These are phyloP conservation scores for Drosophila nebulosa DNA, from an alignment of 1,140 invertebrate species.

Conservation along the genomic window DNA sequence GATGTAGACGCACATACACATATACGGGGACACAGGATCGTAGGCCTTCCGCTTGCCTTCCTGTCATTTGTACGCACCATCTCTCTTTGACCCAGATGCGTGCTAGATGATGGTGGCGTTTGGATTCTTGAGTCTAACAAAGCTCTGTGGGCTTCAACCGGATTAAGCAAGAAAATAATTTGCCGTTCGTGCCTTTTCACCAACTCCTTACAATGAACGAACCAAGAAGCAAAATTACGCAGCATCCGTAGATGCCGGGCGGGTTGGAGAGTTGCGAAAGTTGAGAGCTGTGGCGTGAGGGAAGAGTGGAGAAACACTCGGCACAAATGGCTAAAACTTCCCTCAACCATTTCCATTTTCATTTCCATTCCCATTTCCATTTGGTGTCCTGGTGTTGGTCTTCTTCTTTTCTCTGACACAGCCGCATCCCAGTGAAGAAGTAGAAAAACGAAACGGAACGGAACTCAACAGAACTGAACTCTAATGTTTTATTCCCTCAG, in stretches of 20 bases:
- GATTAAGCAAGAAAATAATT: constrained; percentile 78
- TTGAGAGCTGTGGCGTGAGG: neutral
- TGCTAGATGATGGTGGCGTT: constrained; percentile 18
- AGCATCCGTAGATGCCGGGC: neutral
- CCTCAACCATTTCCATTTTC: constrained; percentile 4
- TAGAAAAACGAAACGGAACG: constrained; percentile 67
- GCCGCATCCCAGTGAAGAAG: constrained; percentile 29
- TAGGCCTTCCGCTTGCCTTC: constrained; percentile 23
- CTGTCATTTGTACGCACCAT: constrained; percentile 49
- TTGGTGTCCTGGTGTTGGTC: constrained; percentile 4
- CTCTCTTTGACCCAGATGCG: constrained; percentile 69
- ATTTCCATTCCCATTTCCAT: constrained; percentile 18
- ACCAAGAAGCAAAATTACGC: constrained; percentile 19
- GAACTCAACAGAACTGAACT: constrained; percentile 58
- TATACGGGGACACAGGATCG: constrained; percentile 6
- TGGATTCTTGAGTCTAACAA: constrained; percentile 30
- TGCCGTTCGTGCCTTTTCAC: constrained; percentile 73
- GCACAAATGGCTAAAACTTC: constrained; percentile 56
- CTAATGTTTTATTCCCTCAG: constrained; percentile 67
- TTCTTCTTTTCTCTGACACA: constrained; percentile 5
- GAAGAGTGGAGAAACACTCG: constrained; percentile 22
- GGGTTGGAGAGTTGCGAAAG: neutral
- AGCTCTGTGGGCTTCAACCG: constrained; percentile 69
- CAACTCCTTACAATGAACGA: constrained; percentile 36
- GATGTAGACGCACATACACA: constrained; percentile 23